Base-by-base conservation (phyloP, 2,797 vertebrate species). In the Phoxinus dragarum region DNA sequence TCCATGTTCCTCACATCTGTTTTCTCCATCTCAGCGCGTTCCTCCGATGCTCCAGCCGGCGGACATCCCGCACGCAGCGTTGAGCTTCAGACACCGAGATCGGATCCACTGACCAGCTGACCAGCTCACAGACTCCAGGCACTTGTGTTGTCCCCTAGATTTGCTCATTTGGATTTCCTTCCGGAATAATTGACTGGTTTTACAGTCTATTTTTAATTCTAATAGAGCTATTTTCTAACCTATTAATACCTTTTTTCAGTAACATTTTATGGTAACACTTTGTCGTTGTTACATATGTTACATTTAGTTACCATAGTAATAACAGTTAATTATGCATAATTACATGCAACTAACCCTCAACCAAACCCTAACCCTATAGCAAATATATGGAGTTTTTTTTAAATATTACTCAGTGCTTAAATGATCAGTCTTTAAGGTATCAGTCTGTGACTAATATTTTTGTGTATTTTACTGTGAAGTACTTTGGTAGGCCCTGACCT, bases 1-100 rank as follows among this genome's bases (percentile, higher is more conserved):
- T 94, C 42, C 44, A 84, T n/a, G 78, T 49, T 61, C 67, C 27
- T 74, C 79, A 92, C 92, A 94, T 94, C 94, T 93, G 94, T 91
- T 94, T 95, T 95, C 94, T 90, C 91, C 88, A 93, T 93, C 95
- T 95, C 95, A 95, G 94, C 96, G 93, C 95, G 93, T 94, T 95
- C 93, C 92, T 90, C 87, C 82, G 89, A 88, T 92, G 90, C 90
- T 90, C 89, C 84, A 59, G 83, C 68, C 73, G 75, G 52, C 49
- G 40, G 80, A 59, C 86, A 83, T 86, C 74, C n/a, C 89, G 86
- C 80, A 23, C 2, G 66, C 90, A 77, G 86, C 87, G 86, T 88
- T 86, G 85, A 81, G 86, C 91, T 90, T 89, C 86, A 87, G 71
- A 80, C 73, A 66, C 54, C 23, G 82, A 69, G 81, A 76, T 61